Evolutionary conservation across 2,113 vertebrate genomes (phyloP).

Genomic region (Shinisaurus crocodilurus): DNA sequence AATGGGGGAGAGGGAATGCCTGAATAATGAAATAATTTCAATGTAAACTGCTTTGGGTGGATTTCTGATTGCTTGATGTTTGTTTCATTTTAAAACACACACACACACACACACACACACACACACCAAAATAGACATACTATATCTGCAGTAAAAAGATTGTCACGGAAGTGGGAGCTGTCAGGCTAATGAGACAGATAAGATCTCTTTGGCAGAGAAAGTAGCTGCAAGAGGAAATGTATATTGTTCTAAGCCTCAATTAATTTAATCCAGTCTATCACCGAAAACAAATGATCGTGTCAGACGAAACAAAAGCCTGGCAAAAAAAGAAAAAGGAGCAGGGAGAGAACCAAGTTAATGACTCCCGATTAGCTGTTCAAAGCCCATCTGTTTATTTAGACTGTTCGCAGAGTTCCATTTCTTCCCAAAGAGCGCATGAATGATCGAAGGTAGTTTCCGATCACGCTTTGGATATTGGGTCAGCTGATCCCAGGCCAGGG

Average conservation of each 20-base stretch:
- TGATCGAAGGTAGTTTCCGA: conserved; percentile 77
- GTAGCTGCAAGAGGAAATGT: conserved; percentile 76
- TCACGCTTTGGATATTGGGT: conserved; percentile 56
- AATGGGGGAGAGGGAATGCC: conserved; percentile 18
- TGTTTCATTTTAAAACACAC: conserved; percentile 24
- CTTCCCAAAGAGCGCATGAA: conserved; percentile 65
- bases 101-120: too few relatives aligned
- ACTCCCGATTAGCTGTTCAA: conserved; percentile 72
- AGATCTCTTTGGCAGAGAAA: conserved; percentile 77
- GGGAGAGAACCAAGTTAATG: conserved; percentile 69
- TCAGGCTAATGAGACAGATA: conserved; percentile 74
- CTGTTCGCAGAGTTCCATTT: conserved; percentile 60
- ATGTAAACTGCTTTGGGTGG: conserved; percentile 51
- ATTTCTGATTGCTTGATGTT: not conserved
- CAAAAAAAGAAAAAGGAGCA: conserved; percentile 43
- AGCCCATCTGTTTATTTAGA: conserved; percentile 73
- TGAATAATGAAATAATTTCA: conserved; percentile 60
- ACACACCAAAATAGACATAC: conserved; percentile 18
- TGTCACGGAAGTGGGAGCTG: conserved; percentile 63
- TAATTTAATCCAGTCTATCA: conserved; percentile 80
- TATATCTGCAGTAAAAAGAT: conserved; percentile 61
- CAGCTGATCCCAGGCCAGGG: conserved; percentile 21
- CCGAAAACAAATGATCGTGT: conserved; percentile 79
- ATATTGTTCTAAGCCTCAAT: conserved; percentile 79
- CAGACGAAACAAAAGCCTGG: conserved; percentile 73